Evolutionary conservation across 37 sponge, comb jelly and placozoan genomes (phyloP), one percentile per base, ranked within the genome.

Genomic region (Crambe crambe): DNA sequence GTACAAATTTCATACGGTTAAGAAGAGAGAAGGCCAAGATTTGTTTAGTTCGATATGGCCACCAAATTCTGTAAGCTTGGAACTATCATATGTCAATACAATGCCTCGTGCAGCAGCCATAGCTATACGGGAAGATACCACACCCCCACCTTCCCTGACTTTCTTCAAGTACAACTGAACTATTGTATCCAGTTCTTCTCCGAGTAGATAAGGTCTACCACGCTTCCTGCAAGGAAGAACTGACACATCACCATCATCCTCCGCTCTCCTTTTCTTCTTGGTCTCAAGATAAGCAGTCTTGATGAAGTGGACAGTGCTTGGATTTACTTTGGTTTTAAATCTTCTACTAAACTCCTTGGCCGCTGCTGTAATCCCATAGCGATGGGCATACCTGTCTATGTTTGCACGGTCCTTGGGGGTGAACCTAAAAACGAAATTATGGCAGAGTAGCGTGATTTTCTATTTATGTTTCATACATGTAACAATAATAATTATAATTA

Each of bases 21-120:
- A 85, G 42, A 20, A 85, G 31, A 23, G 70, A 68, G 58, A 56
- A 4, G 85, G 78, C 85, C 79, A 85, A 32, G 42, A 41, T 35
- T 44, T 75, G 29, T 42, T 61, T 29, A 83, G 36, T 32, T 44
- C 44, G 22, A 91, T 22, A 34, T 37, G 54, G 29, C 87, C 91
- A 37, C 84, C 83, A 64, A 70, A 76, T 58, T 80, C 63, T 25
- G 1, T 23, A 20, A 90, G 63, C 40, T 65, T 41, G 0, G 75
- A 25, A 6, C 1, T 58, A 29, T 85, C 58, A 39, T 71, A 51
- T 1, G 70, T 21, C 44, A 74, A 42, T 1, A 89, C 27, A 37
- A 85, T 85, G 37, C 90, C 85, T n/a, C 72, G 56, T 1, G 77
- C 90, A 51, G 77, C 85, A 30, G 81, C 81, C 63, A 90, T 72